Conservation (phyloP, 2,113 vertebrate species). For the Tachysurus vachellii region DNA sequence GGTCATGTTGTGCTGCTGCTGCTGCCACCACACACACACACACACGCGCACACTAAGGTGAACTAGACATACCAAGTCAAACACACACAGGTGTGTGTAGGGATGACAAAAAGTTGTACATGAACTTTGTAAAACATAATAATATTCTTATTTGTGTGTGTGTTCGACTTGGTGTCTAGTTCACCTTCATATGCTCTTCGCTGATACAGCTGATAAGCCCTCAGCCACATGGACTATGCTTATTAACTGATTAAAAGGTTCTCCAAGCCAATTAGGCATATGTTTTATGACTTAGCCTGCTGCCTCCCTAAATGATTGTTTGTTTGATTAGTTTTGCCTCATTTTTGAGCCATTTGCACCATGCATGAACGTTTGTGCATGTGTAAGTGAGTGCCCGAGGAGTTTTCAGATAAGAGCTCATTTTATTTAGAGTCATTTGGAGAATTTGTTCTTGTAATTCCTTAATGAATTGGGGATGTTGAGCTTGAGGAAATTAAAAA, state of each 20-base stretch:
- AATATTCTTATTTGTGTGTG: neutral
- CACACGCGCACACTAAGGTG: neutral
- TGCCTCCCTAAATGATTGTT: conserved; percentile 40
- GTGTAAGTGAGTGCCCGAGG: conserved; percentile 21
- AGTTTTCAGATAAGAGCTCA: conserved; percentile 45
- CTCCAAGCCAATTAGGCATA: conserved; percentile 43
- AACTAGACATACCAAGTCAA: too few species aligned
- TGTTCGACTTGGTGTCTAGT: neutral
- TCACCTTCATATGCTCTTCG: neutral
- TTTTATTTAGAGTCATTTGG: conserved; percentile 44
- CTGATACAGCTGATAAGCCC: neutral
- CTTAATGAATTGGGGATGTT: conserved; percentile 41
- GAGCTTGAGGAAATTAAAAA: conserved; percentile 46
- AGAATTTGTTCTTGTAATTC: conserved; percentile 46
- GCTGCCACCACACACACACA: neutral
- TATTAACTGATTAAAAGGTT: conserved; percentile 47
- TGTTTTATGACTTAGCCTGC: conserved; percentile 45
- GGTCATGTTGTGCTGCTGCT: conserved; percentile 3
- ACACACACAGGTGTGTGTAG: neutral
- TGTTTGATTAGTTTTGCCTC: conserved; percentile 48
- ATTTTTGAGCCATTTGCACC: conserved; percentile 27
- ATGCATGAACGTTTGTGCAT: neutral
- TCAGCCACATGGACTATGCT: conserved; percentile 32
- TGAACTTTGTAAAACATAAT: neutral
- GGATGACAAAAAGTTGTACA: neutral